These are phyloP conservation scores for Ametastegia equiseti DNA, from an alignment of 2,888 invertebrate genomes.

Conservation along the genomic window DNA sequence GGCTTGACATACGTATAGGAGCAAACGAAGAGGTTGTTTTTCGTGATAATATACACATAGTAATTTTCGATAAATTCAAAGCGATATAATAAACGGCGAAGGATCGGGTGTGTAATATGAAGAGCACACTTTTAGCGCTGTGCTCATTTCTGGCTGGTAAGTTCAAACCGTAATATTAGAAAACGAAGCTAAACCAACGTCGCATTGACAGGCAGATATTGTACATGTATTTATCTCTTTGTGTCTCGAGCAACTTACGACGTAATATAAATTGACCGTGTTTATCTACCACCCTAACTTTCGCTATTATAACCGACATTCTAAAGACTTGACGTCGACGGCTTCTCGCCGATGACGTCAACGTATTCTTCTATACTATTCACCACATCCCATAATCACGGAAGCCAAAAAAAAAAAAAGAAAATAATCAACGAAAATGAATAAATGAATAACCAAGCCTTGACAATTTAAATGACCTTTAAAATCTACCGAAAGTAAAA, in stretches of 20 bases:
- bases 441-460: no score
- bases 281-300: constrained; percentile 2
- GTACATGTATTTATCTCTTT: constrained; percentile 40
- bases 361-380: background rate
- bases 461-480: background rate
- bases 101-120: constrained; percentile 68
- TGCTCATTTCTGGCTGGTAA: constrained; percentile 76
- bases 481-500: background rate
- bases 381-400: background rate
- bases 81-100: background rate
- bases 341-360: background rate
- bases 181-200: background rate
- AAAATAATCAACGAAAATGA: background rate
- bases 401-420: background rate
- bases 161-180: constrained; percentile 55
- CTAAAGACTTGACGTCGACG: background rate
- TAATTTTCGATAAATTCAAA: background rate
- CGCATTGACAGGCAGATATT: background rate
- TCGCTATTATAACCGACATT: background rate
- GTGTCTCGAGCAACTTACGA: constrained; percentile 29
- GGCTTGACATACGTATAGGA: background rate
- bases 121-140: constrained; percentile 71
- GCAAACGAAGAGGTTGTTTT: background rate
- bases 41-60: background rate
- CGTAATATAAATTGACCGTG: constrained; percentile 1